Percentiles rank a stretch among this genome's conserved stretches.
phyloP scores from a whole-genome alignment of 2,888 invertebrate genomes.

The Griposia aprilina region DNA sequence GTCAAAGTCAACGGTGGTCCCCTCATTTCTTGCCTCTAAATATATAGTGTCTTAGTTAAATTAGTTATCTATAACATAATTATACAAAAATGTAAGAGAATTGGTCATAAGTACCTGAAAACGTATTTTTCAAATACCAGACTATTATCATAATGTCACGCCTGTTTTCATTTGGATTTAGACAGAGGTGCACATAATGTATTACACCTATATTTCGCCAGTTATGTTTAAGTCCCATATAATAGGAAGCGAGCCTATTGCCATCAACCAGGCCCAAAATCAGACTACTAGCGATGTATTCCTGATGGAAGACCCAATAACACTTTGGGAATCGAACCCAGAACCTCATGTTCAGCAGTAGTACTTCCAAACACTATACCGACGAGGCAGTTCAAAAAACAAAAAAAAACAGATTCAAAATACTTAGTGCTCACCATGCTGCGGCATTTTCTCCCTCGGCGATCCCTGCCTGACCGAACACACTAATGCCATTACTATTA shows the following conservation, averaged over 20 bases:
- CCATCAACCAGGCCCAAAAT: neutral
- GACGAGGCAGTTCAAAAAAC: neutral
- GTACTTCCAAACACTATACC: neutral
- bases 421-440: neutral
- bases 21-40: fast-evolving
- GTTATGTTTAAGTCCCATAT: neutral
- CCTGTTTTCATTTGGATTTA: neutral
- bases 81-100: neutral
- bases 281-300: neutral
- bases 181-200: neutral
- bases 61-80: neutral
- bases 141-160: too few species aligned
- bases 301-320: neutral
- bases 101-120: too few species aligned
- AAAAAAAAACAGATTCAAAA: neutral
- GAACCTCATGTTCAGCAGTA: too few species aligned
- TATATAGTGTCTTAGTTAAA: neutral
- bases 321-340: neutral
- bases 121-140: neutral
- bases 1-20: neutral
- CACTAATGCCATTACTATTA: neutral
- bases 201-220: neutral
- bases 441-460: fast-evolving
- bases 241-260: neutral
- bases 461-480: neutral